A percentile compares a stretch with the other conserved stretches of the same genome.
These are phyloP conservation scores for Diceros bicornis DNA, from an alignment of 2,797 vertebrate species.

Conservation along the genomic window DNA sequence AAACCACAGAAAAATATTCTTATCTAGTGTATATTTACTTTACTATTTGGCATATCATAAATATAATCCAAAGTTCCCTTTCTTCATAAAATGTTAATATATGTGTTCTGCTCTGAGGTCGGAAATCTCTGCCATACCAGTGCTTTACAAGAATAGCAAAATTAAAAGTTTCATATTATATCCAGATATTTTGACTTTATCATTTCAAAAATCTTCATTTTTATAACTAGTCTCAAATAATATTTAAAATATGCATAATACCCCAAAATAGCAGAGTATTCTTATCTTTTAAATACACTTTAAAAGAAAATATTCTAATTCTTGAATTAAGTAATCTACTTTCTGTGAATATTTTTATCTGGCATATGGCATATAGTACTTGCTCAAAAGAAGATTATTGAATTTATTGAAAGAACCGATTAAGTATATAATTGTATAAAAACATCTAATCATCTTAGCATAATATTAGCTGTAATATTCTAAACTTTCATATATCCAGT, in stretches of 20 bases:
- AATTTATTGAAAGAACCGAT: constrained; percentile 16
- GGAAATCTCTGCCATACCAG: constrained; percentile 60
- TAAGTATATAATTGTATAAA: neutral
- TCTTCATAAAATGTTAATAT: constrained; percentile 80
- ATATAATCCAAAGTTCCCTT: constrained; percentile 75
- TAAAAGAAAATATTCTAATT: constrained; percentile 67
- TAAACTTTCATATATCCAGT: neutral
- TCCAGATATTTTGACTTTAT: constrained; percentile 57
- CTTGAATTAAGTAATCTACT: neutral
- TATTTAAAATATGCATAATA: constrained; percentile 56
- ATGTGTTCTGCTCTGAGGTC: constrained; percentile 49
- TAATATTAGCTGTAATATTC: neutral
- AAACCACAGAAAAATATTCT: constrained; percentile 81
- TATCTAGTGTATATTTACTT: constrained; percentile 83
- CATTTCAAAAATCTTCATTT: constrained; percentile 48
- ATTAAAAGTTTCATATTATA: constrained; percentile 44
- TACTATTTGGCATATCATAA: constrained; percentile 76
- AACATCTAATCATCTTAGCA: neutral
- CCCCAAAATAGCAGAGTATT: constrained; percentile 34
- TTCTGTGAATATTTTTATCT: constrained; percentile 46
- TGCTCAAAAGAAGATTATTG: neutral
- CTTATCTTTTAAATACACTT: constrained; percentile 53
- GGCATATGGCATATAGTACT: neutral
- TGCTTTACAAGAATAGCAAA: constrained; percentile 52
- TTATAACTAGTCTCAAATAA: constrained; percentile 27